Evolutionary conservation across 2,888 invertebrate genomes (phyloP), one percentile per base, ranked within the genome.

Genomic region (Ypsolopha sequella): DNA sequence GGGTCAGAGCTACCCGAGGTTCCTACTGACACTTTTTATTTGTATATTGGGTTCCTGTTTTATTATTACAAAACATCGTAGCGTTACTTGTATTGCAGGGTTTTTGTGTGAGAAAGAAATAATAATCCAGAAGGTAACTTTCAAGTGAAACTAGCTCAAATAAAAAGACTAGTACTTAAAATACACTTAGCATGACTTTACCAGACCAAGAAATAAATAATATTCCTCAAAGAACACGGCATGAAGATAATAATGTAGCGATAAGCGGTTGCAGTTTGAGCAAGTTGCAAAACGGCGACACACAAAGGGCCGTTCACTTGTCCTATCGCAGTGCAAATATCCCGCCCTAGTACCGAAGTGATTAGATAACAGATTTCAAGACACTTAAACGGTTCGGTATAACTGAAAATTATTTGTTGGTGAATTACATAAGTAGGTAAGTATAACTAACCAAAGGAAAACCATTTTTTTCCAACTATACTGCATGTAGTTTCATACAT

Each of bases 291-390:
- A 76, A 72, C 65, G 60, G 60, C 66, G 64, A 65, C 68, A 68
- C 63, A 67, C 69, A 68, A 78, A 80, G 77, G 81, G 77, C 76
- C 76, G 68, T 70, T 75, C 68, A 67, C 64, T 60, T 46, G 36
- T n/a, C 68, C 72, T 82, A 84, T 86, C 86, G 67, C 56, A 65
- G 80, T 78, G 80, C 85, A 84, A 86, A 86, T 85, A 86, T 75
- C 71, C 73, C 78, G 73, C 70, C 79, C 75, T 68, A 67, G 54
- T 24, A 53, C 57, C 76, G 24, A 24, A 2, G 24, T 24, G 86
- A 86, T 86, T 76, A 86, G 85, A 86, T 85, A 84, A 78, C 71
- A 33, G 10, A n/a, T 35, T 33, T 36, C n/a, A 48, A 48, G 48
- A 48, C 44, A 6, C 9, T 7, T 14, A 14, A 6, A 24, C 48